These are phyloP conservation scores for Alectura lathami DNA, from an alignment of 2,113 vertebrate species.

Conservation along the genomic window DNA sequence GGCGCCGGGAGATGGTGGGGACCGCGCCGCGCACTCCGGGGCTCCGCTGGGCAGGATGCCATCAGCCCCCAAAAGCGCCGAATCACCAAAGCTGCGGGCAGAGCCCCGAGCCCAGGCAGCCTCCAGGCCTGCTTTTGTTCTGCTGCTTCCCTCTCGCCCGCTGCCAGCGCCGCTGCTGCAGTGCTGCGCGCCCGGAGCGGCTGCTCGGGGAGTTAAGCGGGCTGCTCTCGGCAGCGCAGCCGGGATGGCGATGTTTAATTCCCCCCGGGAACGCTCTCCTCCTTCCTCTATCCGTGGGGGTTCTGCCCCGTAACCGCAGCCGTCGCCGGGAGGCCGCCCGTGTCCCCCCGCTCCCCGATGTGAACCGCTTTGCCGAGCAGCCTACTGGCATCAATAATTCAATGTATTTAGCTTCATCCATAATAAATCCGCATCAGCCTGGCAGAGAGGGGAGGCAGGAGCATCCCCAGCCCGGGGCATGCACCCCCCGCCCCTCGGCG, in stretches of 20 bases:
- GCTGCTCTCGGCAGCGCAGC: background rate
- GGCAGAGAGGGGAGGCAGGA: background rate
- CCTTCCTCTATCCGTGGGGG: background rate
- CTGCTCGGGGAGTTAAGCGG: background rate
- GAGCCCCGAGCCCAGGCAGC: background rate
- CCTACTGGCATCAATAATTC: constrained; percentile 10
- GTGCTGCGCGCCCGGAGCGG: background rate
- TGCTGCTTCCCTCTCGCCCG: background rate
- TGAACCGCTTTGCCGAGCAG: background rate
- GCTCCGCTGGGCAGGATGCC: accelerated
- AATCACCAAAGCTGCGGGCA: background rate
- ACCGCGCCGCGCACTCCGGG: background rate
- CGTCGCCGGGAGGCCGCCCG: accelerated
- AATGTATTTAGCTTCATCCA: background rate
- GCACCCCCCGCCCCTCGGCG: background rate
- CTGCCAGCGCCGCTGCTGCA: background rate
- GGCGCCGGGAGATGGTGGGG: accelerated
- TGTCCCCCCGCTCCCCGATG: background rate
- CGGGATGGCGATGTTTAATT: background rate
- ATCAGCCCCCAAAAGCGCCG: accelerated
- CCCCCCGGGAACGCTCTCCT: accelerated
- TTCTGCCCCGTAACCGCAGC: accelerated
- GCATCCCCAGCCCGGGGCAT: background rate
- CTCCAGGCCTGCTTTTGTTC: background rate
- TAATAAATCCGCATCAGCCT: background rate